Conservation (phyloP, 2,888 invertebrate genomes). For the Frankliniella fusca region DNA sequence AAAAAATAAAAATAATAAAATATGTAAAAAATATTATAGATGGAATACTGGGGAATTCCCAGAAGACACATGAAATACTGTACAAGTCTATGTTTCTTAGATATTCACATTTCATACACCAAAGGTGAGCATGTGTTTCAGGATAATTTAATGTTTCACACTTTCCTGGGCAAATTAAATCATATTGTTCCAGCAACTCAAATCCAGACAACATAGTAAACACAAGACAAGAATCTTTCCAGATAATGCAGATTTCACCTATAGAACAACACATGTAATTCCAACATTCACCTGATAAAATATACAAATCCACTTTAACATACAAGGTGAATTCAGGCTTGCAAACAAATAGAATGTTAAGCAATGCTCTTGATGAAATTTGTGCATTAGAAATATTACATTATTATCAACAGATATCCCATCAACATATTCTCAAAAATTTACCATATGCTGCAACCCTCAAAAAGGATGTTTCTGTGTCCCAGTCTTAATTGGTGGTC, state of each 20-base stretch:
- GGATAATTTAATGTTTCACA: too few relatives aligned
- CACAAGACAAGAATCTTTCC: too few relatives aligned
- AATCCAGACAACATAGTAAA: too few relatives aligned
- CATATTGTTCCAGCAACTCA: neutral
- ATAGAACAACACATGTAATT: too few relatives aligned
- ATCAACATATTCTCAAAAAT: neutral
- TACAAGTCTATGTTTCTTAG: neutral
- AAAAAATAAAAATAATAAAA: conserved; percentile 22
- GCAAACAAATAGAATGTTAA: too few relatives aligned
- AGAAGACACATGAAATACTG: neutral
- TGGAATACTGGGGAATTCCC: neutral
- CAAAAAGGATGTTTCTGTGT: neutral
- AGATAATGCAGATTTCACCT: too few relatives aligned
- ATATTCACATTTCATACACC: neutral
- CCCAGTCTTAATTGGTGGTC: conserved; percentile 19
- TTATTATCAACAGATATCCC: neutral
- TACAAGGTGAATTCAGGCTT: neutral
- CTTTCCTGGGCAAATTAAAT: too few relatives aligned
- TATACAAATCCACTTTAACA: neutral
- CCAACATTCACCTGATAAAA: too few relatives aligned
- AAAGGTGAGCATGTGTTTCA: too few relatives aligned
- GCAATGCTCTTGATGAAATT: neutral
- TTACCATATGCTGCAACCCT: neutral
- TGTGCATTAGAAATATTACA: conserved; percentile 2
- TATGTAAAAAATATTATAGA: conserved; percentile 17